Base-by-base conservation (phyloP, 2,113 vertebrate species). In the Leucopsar rothschildi region DNA sequence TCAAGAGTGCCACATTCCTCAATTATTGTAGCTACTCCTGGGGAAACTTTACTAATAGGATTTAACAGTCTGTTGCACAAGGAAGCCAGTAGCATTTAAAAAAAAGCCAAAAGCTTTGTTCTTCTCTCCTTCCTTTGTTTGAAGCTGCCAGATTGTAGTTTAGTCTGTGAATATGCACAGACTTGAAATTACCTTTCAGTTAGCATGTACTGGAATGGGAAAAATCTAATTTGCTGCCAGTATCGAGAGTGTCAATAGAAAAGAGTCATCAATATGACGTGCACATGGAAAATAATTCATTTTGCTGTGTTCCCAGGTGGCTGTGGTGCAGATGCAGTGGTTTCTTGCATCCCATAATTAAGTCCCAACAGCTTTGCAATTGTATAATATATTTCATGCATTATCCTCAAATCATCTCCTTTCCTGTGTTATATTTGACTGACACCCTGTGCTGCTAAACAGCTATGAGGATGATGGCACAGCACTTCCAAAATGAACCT, bases 31-130 rank as follows among this genome's bases (percentile, higher is more conserved):
- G 64, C 35, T 92, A 72, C 91, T 94, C 90, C 91, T 87, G 89
- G 82, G 96, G 80, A 93, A 96, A 81, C 52, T 80, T 91, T 85
- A 70, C 75, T 97, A 94, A 97, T 91, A 95, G 95, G 94, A 96
- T 97, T 97, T 96, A 97, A 95, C 93, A 97, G 95, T 96, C 95
- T 95, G 88, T 92, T 96, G 94, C 91, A 75, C 94, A 94, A 91
- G 71, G 73, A 93, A 96, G 73, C 49, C 72, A 71, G 47, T 77
- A 92, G 72, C 63, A 87, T 93, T 91, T 45, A 61, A 2, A 75
- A 91, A 50, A 55, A 13, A 69, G 8, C 21, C 35, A 8, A 61
- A 76, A 76, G 7, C 78, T 93, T 77, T 16, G 0, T 85, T 94
- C 45, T 73, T 90, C 29, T 91, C 37, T 90, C 31, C 81, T 40